These are phyloP conservation scores for Elanus axillaris DNA, from an alignment of 2,113 vertebrate genomes.

Conservation along the genomic window DNA sequence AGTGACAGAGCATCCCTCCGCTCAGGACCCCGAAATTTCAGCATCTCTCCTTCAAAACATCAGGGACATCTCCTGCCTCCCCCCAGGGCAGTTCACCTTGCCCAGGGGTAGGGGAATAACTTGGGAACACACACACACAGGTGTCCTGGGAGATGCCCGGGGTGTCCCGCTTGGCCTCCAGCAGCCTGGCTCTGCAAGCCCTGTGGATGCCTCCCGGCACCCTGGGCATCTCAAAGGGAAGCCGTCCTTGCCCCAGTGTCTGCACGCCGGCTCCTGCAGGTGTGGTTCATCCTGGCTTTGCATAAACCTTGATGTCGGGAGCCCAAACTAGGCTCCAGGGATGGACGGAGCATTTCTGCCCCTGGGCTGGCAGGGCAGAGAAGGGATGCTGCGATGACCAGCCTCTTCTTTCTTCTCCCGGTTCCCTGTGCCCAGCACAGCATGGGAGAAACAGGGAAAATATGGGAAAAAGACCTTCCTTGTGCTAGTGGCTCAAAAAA, in stretches of 20 bases:
- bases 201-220: background rate
- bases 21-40: background rate
- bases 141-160: background rate
- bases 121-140: no score
- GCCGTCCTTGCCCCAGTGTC: background rate
- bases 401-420: background rate
- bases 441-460: background rate
- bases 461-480: background rate
- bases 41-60: background rate
- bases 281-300: background rate
- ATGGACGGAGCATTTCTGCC: fast-evolving
- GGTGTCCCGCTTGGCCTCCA: background rate
- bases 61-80: no score
- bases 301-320: fast-evolving
- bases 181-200: background rate
- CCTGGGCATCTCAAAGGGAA: background rate
- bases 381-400: background rate
- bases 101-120: background rate
- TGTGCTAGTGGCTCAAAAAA: fast-evolving
- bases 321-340: background rate
- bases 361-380: background rate
- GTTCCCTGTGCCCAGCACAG: background rate
- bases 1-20: no score
- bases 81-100: background rate
- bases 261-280: no score